Base-by-base conservation (phyloP, 2,888 invertebrate species). In the Heliconius ethilla region DNA sequence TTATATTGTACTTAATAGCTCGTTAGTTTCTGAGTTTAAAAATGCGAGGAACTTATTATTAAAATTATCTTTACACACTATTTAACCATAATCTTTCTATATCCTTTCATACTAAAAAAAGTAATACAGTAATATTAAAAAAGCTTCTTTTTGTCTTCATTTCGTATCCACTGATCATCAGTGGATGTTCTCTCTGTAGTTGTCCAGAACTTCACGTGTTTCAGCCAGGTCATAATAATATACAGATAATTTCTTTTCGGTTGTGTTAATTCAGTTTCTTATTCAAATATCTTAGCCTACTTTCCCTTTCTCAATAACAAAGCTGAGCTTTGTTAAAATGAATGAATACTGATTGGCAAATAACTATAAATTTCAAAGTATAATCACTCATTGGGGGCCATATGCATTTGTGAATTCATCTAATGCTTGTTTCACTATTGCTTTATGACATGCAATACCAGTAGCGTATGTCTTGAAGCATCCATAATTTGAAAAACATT, bases 401-500 rank as follows among this genome's bases (percentile, higher is more conserved):
- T 92, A 93, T 2, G 88, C 85, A 2, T 66, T n/a, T 79, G 78
- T 85, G 77, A 90, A 90, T 3, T 86, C 82, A 2, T 89, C 83
- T 25, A 92, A 81, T 1, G 90, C 90, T 4, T 78, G 75, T 27
- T 85, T 76, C 7, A 92, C 82, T 0, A 88, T 85, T 0, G 82
- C 82, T 0, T 80, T 27, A 4, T 82, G 84, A 75, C 93, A 93
- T 1, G 86, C 86, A 15, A 82, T 81, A 1, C 86, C 87, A 29
- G 83, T 85, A 0, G 83, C 75, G 69, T 82, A 89, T 5, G 84
- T 84, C 29, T 74, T 76, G 0, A 63, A 77, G 76, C 93, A 93
- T 13, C 88, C 87, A 18, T 88, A 85, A 59, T 82, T 83, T 13
- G 76, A 80, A 81, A 93, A 92, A 80, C 93, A 93, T 18, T 83